Base-by-base conservation (phyloP, 2,888 invertebrate genomes). In the Baronia brevicornis region DNA sequence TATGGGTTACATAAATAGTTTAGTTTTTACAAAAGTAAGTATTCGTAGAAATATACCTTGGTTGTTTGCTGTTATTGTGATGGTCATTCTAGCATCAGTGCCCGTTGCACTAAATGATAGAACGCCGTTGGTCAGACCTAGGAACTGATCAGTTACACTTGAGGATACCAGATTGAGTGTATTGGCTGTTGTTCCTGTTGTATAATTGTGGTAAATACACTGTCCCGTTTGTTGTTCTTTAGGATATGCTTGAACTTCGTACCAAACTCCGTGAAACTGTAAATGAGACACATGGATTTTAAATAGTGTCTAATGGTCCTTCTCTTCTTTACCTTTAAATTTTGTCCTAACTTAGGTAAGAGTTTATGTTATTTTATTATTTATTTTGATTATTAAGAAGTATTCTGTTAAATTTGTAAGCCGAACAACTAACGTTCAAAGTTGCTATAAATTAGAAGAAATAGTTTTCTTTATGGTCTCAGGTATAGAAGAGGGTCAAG, bases 191-290 rank as follows among this genome's bases (percentile, higher is more conserved):
- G 46, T 37, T 6, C 44, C 41, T 4, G 25, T 7, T 0, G 46
- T 39, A 41, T 60, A 73, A 3, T 49, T 37, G 31, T 74, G 72
- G 28, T 40, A 56, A 11, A 71, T 43, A 28, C 82, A 80, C 6
- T 68, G 58, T 2, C 78, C 75, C 1, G 55, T 37, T 33, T 64
- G 61, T 9, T 61, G 47, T 1, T 51, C 51, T 36, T 66, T 67
- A 2, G 53, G 54, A 17, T 58, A 58, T 1, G 54, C 44, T 28
- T 50, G 39, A 6, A 52, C 46, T 44, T 57, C 57, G 17, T 51
- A 37, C 57, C 57, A 57, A 2, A 33, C 18, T 4, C 55, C 55
- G 32, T 34, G 14, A 35, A 54, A 57, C 55, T 55, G 21, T 3
- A 48, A 52, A 19, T 24, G 14, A 13, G 18, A 28, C 29, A 29